These are phyloP conservation scores for Tachystola acroxantha DNA, from an alignment of 2,888 invertebrate species.

Conservation along the genomic window DNA sequence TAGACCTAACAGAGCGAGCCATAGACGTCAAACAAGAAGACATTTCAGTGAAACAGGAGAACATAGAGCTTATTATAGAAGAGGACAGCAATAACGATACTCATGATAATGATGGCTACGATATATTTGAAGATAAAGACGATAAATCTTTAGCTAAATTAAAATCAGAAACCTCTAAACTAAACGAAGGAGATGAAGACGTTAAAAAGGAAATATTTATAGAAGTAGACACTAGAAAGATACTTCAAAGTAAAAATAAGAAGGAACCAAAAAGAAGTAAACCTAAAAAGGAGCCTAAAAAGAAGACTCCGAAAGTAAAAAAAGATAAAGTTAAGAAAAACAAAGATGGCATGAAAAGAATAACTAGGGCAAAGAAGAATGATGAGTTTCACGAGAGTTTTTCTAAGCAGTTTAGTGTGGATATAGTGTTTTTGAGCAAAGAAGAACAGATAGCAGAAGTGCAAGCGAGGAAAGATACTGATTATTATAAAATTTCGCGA, in stretches of 20 bases:
- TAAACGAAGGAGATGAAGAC: conserved; percentile 9
- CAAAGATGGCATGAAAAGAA: conserved; percentile 9
- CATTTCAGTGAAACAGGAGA: conserved; percentile 2
- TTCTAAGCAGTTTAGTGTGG: conserved; percentile 13
- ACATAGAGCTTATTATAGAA: conserved; percentile 4
- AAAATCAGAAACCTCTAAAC: conserved; percentile 1
- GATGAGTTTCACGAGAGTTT: conserved; percentile 16
- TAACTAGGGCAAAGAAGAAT: conserved; percentile 12
- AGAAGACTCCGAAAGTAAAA: too few species aligned
- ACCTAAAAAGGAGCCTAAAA: conserved; percentile 7
- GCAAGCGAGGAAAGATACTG: conserved; percentile 10
- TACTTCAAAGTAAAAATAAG: conserved; percentile 9
- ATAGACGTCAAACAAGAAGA: conserved; percentile 7
- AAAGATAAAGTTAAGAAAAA: conserved; percentile 5
- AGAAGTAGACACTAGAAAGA: conserved; percentile 7
- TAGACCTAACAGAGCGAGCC: conserved; percentile 8
- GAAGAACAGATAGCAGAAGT: conserved; percentile 17
- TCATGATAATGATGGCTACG: conserved; percentile 5
- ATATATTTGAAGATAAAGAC: conserved; percentile 6
- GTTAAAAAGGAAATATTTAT: conserved; percentile 10
- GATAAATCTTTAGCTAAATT: neutral
- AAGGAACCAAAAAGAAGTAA: conserved; percentile 7
- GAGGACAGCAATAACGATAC: too few species aligned
- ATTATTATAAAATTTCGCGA: conserved; percentile 15
- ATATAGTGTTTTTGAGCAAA: conserved; percentile 12